phyloP scores from a whole-genome alignment of 2,797 vertebrate genomes.

The Alectoris magna region DNA sequence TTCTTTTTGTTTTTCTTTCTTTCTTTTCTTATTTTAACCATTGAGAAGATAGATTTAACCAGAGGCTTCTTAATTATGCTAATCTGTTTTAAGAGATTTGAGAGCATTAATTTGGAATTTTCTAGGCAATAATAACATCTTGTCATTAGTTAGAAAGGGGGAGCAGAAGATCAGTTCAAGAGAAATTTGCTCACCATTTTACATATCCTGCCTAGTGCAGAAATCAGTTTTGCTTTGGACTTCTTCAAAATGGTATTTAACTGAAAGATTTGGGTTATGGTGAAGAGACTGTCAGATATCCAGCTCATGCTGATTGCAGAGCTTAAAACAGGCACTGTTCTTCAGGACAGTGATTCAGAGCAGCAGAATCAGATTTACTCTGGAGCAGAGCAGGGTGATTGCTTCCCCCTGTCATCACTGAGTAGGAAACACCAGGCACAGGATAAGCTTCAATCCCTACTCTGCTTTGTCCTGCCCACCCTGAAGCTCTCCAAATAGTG shows the following conservation, averaged over 20 bases:
- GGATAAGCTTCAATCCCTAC: not conserved
- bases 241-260: not conserved
- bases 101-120: slow-evolving; percentile 1
- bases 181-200: not conserved
- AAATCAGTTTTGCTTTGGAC: not conserved
- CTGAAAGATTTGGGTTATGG: not conserved
- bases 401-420: not conserved
- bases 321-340: not conserved
- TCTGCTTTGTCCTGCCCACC: not conserved
- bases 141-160: not conserved
- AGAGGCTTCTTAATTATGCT: not conserved
- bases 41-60: not conserved
- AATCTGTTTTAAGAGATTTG: not conserved
- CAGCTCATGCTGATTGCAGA: not conserved
- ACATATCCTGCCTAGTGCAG: not conserved
- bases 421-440: not conserved
- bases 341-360: not conserved
- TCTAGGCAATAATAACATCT: not conserved
- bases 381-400: not conserved
- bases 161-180: not conserved
- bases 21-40: not conserved
- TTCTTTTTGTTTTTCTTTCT: not conserved
- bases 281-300: not conserved
- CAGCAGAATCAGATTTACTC: not conserved
- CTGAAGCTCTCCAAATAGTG: not conserved